Percentiles rank a stretch among this genome's conserved stretches.
phyloP scores from a whole-genome alignment of 1,140 invertebrate species.

The Hetaerina americana region DNA sequence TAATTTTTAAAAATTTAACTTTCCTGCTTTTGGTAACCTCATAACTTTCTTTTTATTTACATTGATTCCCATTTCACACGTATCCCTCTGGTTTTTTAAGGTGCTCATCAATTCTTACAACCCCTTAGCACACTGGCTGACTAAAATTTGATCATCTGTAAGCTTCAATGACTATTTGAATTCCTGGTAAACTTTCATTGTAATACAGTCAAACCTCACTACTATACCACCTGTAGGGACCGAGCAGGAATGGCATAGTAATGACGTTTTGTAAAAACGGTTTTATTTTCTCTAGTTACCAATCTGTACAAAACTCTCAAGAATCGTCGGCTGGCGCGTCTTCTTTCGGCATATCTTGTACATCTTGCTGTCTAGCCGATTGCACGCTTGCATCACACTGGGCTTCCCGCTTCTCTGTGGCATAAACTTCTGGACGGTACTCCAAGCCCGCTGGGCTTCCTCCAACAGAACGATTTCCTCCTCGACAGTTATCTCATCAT shows the following conservation, averaged over 20 bases:
- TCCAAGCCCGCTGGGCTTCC: background rate
- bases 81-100: too few relatives aligned
- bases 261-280: background rate
- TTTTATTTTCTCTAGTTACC: background rate
- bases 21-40: too few relatives aligned
- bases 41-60: too few relatives aligned
- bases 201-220: background rate
- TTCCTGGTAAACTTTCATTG: too few relatives aligned
- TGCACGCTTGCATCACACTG: background rate
- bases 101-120: too few relatives aligned
- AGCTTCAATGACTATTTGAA: too few relatives aligned
- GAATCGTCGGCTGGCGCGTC: background rate
- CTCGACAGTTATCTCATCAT: background rate
- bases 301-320: background rate
- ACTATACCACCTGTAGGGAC: background rate
- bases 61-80: too few relatives aligned
- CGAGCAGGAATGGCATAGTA: background rate
- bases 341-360: background rate
- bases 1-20: too few relatives aligned
- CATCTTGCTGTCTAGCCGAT: background rate
- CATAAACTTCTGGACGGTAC: background rate
- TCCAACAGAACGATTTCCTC: background rate
- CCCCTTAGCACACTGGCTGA: too few relatives aligned
- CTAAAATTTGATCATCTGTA: too few relatives aligned
- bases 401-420: background rate